A percentile compares a stretch with the other conserved stretches of the same genome.
phyloP scores from a whole-genome alignment of 2,888 invertebrate species.

The Glaucopsyche alexis region DNA sequence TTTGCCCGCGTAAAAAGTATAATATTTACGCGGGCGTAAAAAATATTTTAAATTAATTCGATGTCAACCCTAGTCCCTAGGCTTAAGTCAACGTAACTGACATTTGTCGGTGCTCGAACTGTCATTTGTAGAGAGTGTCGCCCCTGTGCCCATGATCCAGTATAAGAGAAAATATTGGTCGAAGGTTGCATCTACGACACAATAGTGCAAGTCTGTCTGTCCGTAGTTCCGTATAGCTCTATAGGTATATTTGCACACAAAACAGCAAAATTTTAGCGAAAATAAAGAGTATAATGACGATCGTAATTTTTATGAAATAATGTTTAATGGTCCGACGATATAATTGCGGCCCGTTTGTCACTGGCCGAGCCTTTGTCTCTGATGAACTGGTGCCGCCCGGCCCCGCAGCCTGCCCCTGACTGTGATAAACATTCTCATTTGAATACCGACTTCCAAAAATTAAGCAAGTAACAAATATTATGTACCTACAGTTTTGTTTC shows the following conservation, averaged over 20 bases:
- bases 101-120: too few relatives aligned
- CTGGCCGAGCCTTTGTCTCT: constrained; percentile 33
- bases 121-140: too few relatives aligned
- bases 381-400: constrained; percentile 1
- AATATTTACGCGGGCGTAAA: too few relatives aligned
- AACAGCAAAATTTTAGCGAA: constrained; percentile 46
- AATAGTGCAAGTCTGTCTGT: too few relatives aligned
- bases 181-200: too few relatives aligned
- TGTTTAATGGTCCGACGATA: constrained; percentile 33
- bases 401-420: constrained; percentile 6
- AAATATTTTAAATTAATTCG: too few relatives aligned
- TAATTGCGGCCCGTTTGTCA: constrained; percentile 45
- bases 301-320: constrained; percentile 8
- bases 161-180: too few relatives aligned
- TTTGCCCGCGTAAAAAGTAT: too few relatives aligned
- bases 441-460: constrained; percentile 1
- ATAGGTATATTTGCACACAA: background rate
- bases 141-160: too few relatives aligned
- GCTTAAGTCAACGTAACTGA: too few relatives aligned
- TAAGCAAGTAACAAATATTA: background rate
- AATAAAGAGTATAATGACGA: constrained; percentile 42
- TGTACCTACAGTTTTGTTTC: background rate
- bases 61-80: too few relatives aligned
- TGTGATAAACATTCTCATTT: constrained; percentile 26
- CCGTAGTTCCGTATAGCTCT: background rate